These are phyloP conservation scores for Agrochola macilenta DNA, from an alignment of 2,888 invertebrate genomes.

Conservation along the genomic window DNA sequence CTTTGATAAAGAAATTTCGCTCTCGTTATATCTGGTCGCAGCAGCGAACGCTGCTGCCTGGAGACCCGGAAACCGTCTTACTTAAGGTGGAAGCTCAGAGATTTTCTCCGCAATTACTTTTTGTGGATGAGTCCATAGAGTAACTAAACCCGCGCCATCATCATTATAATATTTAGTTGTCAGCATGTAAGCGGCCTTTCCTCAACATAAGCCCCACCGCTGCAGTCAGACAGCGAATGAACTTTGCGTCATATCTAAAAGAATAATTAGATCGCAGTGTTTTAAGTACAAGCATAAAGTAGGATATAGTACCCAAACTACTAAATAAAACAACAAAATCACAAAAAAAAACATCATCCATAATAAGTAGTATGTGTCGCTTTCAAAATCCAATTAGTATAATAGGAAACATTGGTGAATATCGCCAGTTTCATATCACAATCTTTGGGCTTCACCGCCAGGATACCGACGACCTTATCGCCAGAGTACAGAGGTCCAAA, in stretches of 20 bases:
- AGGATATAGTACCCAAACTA: background rate
- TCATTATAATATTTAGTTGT: background rate
- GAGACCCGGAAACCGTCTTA: too few relatives aligned
- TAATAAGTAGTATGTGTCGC: conserved; percentile 66
- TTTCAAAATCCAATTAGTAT: conserved; percentile 71
- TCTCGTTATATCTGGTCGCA: too few relatives aligned
- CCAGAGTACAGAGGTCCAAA: conserved; percentile 81
- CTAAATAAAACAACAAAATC: conserved; percentile 35
- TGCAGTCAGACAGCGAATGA: too few relatives aligned
- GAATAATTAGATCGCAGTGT: background rate
- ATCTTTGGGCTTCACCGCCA: conserved; percentile 78
- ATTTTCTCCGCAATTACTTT: too few relatives aligned
- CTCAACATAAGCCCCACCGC: too few relatives aligned
- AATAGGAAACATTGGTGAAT: conserved; percentile 75
- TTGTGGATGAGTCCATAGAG: too few relatives aligned
- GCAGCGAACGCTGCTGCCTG: too few relatives aligned
- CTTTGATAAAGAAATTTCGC: too few relatives aligned
- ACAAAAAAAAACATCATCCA: conserved; percentile 57
- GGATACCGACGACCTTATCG: conserved; percentile 80
- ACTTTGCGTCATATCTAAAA: background rate
- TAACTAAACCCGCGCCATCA: background rate
- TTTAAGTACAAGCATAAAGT: background rate
- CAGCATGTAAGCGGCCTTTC: too few relatives aligned
- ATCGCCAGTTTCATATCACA: conserved; percentile 77
- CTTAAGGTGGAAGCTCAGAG: too few relatives aligned